A percentile compares a stretch with the other conserved stretches of the same genome.
These are phyloP conservation scores for Lacanobia wlatinum DNA, from an alignment of 2,888 invertebrate genomes.

Conservation along the genomic window DNA sequence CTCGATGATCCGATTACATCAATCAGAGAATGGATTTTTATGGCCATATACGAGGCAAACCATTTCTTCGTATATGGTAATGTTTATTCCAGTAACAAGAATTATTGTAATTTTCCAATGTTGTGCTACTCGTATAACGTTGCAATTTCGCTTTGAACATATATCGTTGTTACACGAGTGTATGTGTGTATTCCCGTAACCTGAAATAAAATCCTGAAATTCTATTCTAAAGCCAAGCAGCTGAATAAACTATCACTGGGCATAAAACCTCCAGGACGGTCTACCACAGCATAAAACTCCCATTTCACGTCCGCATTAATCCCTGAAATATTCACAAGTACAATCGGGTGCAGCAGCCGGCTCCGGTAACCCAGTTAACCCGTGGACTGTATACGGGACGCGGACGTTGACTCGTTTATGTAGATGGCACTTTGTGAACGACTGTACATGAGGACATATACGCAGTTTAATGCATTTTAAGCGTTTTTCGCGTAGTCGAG, in stretches of 20 bases:
- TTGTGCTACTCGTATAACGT: too few relatives aligned
- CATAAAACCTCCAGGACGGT: background rate
- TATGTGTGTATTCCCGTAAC: background rate
- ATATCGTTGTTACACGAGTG: background rate
- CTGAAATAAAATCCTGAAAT: background rate
- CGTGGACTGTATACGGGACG: constrained; percentile 56
- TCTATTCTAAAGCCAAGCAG: background rate
- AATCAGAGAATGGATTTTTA: background rate
- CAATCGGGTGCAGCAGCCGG: constrained; percentile 46
- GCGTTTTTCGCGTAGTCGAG: background rate
- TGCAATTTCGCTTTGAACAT: too few relatives aligned
- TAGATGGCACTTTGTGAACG: constrained; percentile 48
- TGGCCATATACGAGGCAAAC: background rate
- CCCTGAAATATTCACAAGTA: constrained; percentile 54
- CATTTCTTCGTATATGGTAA: background rate
- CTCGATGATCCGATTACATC: background rate
- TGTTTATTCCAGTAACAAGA: background rate
- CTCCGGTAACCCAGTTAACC: constrained; percentile 64
- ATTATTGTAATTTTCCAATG: too few relatives aligned
- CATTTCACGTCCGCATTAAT: constrained; percentile 15
- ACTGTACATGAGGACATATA: constrained; percentile 22
- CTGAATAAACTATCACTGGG: background rate
- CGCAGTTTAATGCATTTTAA: constrained; percentile 28
- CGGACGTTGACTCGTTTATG: constrained; percentile 53
- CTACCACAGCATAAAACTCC: constrained; percentile 14